Evolutionary conservation across 2,888 invertebrate species (phyloP), one percentile per base, ranked within the genome.

Genomic region (Matsumyia berberina): DNA sequence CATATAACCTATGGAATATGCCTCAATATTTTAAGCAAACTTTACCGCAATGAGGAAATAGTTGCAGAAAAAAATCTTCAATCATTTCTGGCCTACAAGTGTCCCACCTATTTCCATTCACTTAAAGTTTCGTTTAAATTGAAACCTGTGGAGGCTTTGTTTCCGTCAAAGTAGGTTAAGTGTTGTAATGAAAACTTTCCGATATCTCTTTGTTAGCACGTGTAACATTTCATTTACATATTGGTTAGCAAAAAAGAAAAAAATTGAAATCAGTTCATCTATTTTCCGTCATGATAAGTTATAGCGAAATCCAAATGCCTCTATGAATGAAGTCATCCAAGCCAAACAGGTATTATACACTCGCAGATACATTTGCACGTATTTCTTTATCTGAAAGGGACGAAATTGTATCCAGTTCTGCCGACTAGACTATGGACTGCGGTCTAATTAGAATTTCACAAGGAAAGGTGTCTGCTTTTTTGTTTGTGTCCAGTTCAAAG

Each of bases 381-480:
- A n/a, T n/a, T 74, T 62, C 24, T 46, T 5, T 6, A 11, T 31
- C 33, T 35, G 1, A 9, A 53, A 53, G 42, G 60, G 53, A 66
- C 37, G 0, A 12, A 58, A 49, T 58, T 37, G 19, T 53, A 53
- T 62, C 53, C 42, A 55, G n/a, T n/a, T 42, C 37, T 44, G 8
- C 9, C 6, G 9, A 35, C 39, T 11, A 29, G 24, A 31, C 49
- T 15, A 11, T 29, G 11, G 2, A 29, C 12, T 15, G 39, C 44
- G 60, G 49, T 74, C 29, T 67, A 35, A 67, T 60, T 62, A 60
- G 60, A 67, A 67, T 55, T 62, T 69, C 15, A 74, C 53, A 62
- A 62, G 46, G 42, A 64, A 77, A 60, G 42, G 29, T 58, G 7
- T 11, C 11, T 33, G 24, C 9, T 58, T 69, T 51, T 49, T n/a